phyloP scores from a whole-genome alignment of 2,797 vertebrate genomes.

The Pempheris klunzingeri region DNA sequence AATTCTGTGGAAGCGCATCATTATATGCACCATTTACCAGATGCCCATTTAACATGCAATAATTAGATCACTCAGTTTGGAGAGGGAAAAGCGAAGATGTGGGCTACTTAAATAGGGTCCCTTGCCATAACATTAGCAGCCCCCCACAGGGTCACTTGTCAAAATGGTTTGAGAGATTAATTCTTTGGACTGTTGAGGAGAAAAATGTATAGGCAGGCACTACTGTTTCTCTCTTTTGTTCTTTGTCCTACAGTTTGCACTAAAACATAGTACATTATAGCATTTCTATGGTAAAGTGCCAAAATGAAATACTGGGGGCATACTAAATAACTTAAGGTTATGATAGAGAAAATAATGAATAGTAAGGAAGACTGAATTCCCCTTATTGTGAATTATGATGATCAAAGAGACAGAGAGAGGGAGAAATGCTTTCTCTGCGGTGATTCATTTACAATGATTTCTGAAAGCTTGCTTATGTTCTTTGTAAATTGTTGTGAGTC shows the following conservation, averaged over 20 bases:
- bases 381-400: constrained; percentile 22
- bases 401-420: constrained; percentile 23
- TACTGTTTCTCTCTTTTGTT: constrained; percentile 64
- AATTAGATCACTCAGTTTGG: constrained; percentile 88
- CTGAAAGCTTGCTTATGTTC: neutral
- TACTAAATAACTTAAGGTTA: constrained; percentile 1
- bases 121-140: constrained; percentile 85
- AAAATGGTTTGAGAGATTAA: constrained; percentile 85
- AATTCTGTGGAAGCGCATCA: constrained; percentile 89
- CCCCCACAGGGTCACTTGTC: constrained; percentile 85
- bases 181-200: constrained; percentile 75
- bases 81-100: constrained; percentile 62
- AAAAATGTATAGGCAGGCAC: constrained; percentile 55
- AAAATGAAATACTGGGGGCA: neutral
- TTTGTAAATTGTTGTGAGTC: constrained; percentile 9
- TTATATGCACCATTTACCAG: constrained; percentile 91
- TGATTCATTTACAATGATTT: constrained; percentile 38
- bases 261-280: neutral
- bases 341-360: constrained; percentile 30
- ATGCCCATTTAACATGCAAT: constrained; percentile 92
- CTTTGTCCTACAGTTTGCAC: constrained; percentile 52
- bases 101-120: constrained; percentile 83
- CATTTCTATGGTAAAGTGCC: neutral
- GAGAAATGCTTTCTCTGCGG: constrained; percentile 2
- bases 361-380: constrained; percentile 10